These are phyloP conservation scores for Zaprionus nigranus DNA, from an alignment of 1,140 invertebrate species.

Conservation along the genomic window DNA sequence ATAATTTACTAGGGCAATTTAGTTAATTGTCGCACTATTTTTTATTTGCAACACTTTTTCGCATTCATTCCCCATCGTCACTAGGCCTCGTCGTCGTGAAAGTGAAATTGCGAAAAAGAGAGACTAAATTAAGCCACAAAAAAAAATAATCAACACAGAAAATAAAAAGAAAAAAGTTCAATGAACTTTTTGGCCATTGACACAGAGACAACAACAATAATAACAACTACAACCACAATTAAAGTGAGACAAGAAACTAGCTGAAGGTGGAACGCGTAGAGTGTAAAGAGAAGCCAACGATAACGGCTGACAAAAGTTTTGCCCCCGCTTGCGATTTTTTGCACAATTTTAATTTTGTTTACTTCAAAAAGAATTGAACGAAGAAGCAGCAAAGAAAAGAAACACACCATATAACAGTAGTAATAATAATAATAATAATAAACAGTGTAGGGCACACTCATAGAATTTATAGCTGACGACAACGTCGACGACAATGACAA, in stretches of 20 bases:
- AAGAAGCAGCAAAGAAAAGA: neutral
- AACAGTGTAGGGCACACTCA: conserved; percentile 17
- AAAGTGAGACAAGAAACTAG: conserved; percentile 54
- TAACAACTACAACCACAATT: conserved; percentile 1
- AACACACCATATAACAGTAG: conserved; percentile 32
- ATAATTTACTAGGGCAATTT: conserved; percentile 1
- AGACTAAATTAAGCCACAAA: conserved; percentile 62
- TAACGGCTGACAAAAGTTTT: conserved; percentile 57
- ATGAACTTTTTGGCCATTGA: conserved; percentile 77
- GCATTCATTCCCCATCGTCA: conserved; percentile 9
- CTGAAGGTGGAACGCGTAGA: conserved; percentile 36
- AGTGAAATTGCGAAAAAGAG: conserved; percentile 60
- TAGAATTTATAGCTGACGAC: conserved; percentile 39
- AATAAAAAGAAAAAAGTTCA: conserved; percentile 61
- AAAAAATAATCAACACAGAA: conserved; percentile 42
- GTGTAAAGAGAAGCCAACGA: conserved; percentile 59
- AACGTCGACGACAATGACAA: conserved; percentile 10
- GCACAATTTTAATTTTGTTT: conserved; percentile 48
- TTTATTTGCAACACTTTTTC: neutral
- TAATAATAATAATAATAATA: conserved; percentile 33
- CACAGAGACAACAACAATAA: conserved; percentile 41
- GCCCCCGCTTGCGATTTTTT: conserved; percentile 27
- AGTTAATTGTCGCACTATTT: conserved; percentile 4
- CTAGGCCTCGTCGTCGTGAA: conserved; percentile 45
- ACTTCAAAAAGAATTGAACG: conserved; percentile 32